phyloP scores from a whole-genome alignment of 2,113 vertebrate genomes.

The Machaerirhynchus nigripectus region DNA sequence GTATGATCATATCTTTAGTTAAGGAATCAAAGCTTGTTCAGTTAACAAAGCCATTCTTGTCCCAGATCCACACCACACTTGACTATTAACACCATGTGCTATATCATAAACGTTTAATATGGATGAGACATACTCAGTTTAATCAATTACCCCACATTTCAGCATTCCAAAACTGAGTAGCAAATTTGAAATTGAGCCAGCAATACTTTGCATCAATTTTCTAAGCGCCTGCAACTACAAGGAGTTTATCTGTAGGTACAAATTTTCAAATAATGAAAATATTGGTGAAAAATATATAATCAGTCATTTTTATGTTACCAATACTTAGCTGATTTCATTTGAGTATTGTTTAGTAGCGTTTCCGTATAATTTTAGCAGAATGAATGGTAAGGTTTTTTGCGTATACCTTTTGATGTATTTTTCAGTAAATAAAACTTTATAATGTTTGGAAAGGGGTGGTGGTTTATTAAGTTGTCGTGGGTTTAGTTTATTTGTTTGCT shows the following conservation, averaged over 20 bases:
- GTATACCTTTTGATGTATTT: neutral
- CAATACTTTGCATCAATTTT: constrained; percentile 35
- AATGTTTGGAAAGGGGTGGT: neutral
- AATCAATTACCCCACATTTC: neutral
- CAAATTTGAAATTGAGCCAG: constrained; percentile 27
- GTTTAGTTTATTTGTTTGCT: neutral
- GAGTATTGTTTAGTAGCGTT: neutral
- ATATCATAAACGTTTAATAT: constrained; percentile 58
- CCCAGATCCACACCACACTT: neutral
- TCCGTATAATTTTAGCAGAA: neutral
- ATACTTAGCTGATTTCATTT: neutral
- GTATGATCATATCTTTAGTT: neutral
- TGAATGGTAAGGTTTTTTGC: neutral
- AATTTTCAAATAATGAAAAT: neutral
- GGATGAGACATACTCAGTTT: neutral
- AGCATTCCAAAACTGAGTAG: constrained; percentile 12
- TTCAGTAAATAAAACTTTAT: neutral
- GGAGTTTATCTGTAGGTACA: neutral
- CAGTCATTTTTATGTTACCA: neutral
- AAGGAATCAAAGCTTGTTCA: neutral
- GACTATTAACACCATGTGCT: constrained; percentile 34
- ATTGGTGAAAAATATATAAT: neutral
- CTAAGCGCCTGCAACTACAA: constrained; percentile 6
- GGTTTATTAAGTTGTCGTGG: neutral
- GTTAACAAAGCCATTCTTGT: neutral